Conservation (phyloP, 2,113 vertebrate genomes). For the Symphodus melops region DNA sequence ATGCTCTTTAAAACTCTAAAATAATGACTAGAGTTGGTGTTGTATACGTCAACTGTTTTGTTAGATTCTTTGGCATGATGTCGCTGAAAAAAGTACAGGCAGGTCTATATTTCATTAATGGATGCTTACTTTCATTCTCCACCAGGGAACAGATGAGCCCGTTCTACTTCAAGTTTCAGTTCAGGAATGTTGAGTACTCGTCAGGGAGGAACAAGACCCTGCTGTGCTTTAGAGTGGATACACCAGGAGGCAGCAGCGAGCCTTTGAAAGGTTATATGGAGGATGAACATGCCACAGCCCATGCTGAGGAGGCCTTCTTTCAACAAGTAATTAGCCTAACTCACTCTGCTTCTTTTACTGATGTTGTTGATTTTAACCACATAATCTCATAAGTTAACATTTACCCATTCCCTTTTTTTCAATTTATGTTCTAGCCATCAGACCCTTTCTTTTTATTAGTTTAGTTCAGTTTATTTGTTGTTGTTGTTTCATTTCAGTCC, state of each 20-base stretch:
- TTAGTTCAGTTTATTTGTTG: too few relatives aligned
- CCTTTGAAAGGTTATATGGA: constrained; percentile 92
- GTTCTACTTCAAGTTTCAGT: constrained; percentile 97
- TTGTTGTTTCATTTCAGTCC: too few relatives aligned
- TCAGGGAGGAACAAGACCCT: constrained; percentile 97
- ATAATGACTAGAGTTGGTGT: neutral
- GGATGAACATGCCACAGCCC: constrained; percentile 90
- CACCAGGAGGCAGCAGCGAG: constrained; percentile 80
- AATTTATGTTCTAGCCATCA: too few relatives aligned
- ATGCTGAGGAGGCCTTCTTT: constrained; percentile 95
- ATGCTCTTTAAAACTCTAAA: neutral
- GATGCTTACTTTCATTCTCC: constrained; percentile 19
- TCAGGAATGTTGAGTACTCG: constrained; percentile 97
- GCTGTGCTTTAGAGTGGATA: constrained; percentile 92
- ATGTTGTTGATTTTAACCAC: neutral
- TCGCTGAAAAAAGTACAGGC: neutral
- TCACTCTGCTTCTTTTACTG: constrained; percentile 2
- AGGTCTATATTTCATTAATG: neutral
- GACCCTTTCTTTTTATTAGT: too few relatives aligned
- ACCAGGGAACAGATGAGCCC: constrained; percentile 90
- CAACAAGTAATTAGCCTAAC: constrained; percentile 73
- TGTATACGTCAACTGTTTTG: neutral
- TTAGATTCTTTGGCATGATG: constrained; percentile 1
- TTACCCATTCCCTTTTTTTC: neutral
- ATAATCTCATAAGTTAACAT: neutral